Conservation (phyloP, 2,888 invertebrate genomes). For the Galerucella pusilla region DNA sequence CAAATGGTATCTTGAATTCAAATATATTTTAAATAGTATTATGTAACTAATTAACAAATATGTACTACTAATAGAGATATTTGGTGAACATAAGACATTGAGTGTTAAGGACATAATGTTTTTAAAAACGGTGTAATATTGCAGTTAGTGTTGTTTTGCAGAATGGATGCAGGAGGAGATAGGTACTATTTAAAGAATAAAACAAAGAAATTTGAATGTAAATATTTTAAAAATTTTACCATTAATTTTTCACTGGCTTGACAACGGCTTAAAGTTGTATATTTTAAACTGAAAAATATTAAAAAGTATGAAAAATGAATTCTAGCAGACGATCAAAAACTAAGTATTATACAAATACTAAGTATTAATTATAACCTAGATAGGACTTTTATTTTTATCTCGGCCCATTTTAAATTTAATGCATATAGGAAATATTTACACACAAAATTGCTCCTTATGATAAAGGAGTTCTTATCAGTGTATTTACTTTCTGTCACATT, state of each 20-base stretch:
- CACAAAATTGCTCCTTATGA: too few species aligned
- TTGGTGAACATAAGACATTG: not conserved
- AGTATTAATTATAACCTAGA: too few species aligned
- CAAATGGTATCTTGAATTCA: conserved; percentile 21
- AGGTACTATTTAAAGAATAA: conserved; percentile 53
- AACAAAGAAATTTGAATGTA: conserved; percentile 19
- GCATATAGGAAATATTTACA: too few species aligned
- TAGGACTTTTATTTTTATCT: too few species aligned
- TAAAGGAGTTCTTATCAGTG: too few species aligned
- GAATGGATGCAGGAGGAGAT: conserved; percentile 64
- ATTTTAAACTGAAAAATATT: too few species aligned
- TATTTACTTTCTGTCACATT: not conserved
- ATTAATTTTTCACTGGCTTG: not conserved
- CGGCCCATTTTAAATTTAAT: too few species aligned
- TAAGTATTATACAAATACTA: too few species aligned
- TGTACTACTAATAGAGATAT: not conserved
- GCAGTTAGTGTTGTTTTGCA: conserved; percentile 44
- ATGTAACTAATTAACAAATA: conserved; percentile 25
- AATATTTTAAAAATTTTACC: not conserved
- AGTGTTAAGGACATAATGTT: conserved; percentile 15
- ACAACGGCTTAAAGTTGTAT: too few species aligned
- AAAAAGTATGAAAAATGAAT: too few species aligned
- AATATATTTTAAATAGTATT: conserved; percentile 28
- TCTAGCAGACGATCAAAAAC: too few species aligned
- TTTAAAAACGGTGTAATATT: conserved; percentile 38